Conservation (phyloP, 2,113 vertebrate species). For the Propithecus coquereli region DNA sequence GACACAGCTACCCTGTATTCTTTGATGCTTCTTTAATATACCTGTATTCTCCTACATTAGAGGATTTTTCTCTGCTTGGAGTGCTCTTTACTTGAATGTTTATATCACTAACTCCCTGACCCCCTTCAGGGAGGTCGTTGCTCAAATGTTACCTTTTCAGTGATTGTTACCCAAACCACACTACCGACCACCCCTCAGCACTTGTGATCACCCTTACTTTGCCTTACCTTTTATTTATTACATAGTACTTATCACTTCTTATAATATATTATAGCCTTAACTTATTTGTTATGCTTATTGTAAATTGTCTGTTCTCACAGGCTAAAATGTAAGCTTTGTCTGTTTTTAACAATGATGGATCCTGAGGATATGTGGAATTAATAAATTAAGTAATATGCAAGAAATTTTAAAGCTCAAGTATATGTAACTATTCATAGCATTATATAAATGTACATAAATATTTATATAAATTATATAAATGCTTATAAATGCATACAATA, state of each 20-base stretch:
- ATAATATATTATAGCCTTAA: background rate
- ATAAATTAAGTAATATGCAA: background rate
- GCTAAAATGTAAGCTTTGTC: background rate
- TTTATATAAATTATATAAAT: background rate
- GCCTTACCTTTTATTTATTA: slow-evolving; percentile 21
- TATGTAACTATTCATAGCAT: background rate
- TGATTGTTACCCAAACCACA: background rate
- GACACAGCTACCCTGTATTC: background rate
- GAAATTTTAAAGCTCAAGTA: background rate
- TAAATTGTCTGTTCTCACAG: background rate
- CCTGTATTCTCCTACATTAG: background rate
- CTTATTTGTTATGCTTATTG: background rate
- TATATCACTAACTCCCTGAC: background rate
- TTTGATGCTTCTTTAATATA: background rate
- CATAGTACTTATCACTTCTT: background rate
- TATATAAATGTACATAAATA: background rate
- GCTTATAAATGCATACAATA: background rate
- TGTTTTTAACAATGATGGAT: background rate
- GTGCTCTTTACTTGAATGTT: background rate
- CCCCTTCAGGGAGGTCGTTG: background rate
- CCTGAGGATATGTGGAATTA: background rate
- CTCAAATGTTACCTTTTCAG: background rate
- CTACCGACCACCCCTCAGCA: background rate
- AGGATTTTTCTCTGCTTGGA: background rate
- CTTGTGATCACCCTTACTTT: background rate